phyloP scores from a whole-genome alignment of 1,140 invertebrate species.

The Dreissena rostriformis region DNA sequence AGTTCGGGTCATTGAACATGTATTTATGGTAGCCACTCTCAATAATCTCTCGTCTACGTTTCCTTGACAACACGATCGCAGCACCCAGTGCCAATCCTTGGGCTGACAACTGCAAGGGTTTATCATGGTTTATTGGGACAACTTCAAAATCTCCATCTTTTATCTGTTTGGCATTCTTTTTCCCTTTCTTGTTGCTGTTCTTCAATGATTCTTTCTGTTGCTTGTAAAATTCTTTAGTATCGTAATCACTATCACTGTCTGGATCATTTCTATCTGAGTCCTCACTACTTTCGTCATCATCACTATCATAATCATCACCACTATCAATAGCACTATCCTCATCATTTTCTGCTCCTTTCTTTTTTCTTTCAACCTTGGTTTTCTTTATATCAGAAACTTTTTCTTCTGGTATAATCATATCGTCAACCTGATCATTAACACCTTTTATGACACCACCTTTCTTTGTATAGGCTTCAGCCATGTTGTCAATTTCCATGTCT shows the following conservation, averaged over 20 bases:
- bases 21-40: slow-evolving; percentile 81
- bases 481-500: slow-evolving; percentile 92
- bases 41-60: slow-evolving; percentile 78
- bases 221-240: slow-evolving; percentile 64
- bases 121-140: slow-evolving; percentile 77
- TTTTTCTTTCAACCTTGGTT: neutral
- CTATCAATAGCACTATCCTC: slow-evolving; percentile 69
- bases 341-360: slow-evolving; percentile 84
- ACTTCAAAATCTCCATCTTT: slow-evolving; percentile 85
- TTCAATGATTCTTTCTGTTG: slow-evolving; percentile 45
- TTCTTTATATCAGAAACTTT: slow-evolving; percentile 3
- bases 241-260: slow-evolving; percentile 69
- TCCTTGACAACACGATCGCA: slow-evolving; percentile 77
- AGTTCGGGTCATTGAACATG: slow-evolving; percentile 84
- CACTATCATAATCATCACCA: slow-evolving; percentile 60
- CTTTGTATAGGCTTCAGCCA: slow-evolving; percentile 87
- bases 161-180: slow-evolving; percentile 56
- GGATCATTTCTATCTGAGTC: slow-evolving; percentile 67
- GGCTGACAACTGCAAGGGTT: slow-evolving; percentile 87
- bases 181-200: slow-evolving; percentile 18
- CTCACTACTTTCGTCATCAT: slow-evolving; percentile 52
- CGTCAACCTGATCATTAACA: slow-evolving; percentile 67
- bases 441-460: slow-evolving; percentile 73
- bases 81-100: slow-evolving; percentile 87
- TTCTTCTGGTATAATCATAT: slow-evolving; percentile 68